Conservation (phyloP, 2,888 invertebrate genomes). For the Temnothorax rugatulus region DNA sequence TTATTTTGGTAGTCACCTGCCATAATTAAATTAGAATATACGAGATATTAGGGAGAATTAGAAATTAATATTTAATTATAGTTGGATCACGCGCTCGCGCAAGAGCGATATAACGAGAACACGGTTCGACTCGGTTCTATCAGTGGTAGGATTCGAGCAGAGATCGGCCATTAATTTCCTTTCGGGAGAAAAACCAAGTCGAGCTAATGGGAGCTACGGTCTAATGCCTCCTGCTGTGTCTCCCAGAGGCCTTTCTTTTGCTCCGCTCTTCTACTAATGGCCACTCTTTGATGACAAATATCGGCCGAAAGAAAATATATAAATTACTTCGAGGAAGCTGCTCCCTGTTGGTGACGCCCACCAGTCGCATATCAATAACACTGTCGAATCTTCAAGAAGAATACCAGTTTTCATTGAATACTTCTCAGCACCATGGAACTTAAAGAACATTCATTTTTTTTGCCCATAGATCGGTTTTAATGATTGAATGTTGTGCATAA, state of each 20-base stretch:
- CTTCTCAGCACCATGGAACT: background rate
- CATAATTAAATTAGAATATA: constrained; percentile 20
- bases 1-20: background rate
- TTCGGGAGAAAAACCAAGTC: constrained; percentile 83
- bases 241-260: constrained; percentile 79
- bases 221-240: constrained; percentile 86
- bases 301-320: constrained; percentile 85
- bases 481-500: background rate
- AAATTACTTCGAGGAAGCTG: constrained; percentile 83
- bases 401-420: constrained; percentile 26
- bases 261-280: constrained; percentile 84
- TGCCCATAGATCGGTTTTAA: background rate
- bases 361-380: constrained; percentile 61
- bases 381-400: constrained; percentile 9
- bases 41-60: background rate
- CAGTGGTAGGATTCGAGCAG: constrained; percentile 69
- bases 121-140: constrained; percentile 52
- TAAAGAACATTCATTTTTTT: background rate
- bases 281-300: constrained; percentile 86
- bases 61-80: constrained; percentile 24
- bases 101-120: background rate
- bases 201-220: constrained; percentile 85
- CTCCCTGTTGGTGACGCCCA: constrained; percentile 68
- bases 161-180: constrained; percentile 85
- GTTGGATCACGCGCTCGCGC: background rate